A percentile compares a stretch with the other conserved stretches of the same genome.
Conservation (phyloP, 2,797 vertebrate species). For the Mormyrus hasselquistii region DNA sequence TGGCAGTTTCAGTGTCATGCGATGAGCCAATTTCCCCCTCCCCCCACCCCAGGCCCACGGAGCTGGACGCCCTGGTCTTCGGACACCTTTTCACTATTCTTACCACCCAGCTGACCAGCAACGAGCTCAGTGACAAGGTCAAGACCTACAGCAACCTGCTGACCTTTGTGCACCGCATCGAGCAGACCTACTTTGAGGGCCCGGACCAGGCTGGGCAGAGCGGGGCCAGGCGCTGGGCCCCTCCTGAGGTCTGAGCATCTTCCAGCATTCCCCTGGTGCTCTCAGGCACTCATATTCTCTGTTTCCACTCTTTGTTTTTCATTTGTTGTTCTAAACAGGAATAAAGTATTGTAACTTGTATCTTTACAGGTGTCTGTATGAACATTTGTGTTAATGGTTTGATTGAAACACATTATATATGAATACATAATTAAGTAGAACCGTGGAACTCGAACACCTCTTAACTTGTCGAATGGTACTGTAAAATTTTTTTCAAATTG, state of each 20-base stretch:
- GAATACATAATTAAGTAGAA: neutral
- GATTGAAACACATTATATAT: neutral
- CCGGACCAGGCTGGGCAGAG: constrained; percentile 53
- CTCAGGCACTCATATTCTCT: neutral
- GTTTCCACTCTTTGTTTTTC: neutral
- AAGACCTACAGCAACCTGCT: constrained; percentile 87
- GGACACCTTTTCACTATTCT: constrained; percentile 96
- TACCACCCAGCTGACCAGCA: constrained; percentile 83
- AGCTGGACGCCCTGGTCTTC: constrained; percentile 93
- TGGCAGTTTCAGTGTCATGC: neutral
- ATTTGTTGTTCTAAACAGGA: neutral
- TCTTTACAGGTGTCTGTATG: neutral
- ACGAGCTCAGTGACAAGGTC: constrained; percentile 83
- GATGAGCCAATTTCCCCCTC: neutral
- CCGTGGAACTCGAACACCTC: neutral
- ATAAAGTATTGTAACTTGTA: neutral
- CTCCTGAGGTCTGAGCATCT: constrained; percentile 22
- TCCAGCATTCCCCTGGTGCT: neutral
- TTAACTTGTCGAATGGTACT: no score
- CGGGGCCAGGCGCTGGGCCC: constrained; percentile 42
- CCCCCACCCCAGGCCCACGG: constrained; percentile 65
- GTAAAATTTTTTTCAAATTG: no score
- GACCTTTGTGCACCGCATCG: constrained; percentile 87
- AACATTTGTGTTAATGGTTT: neutral
- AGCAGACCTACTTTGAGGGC: constrained; percentile 86